Base-by-base conservation (phyloP, 2,888 invertebrate genomes). In the Ichneumoninae sp. region DNA sequence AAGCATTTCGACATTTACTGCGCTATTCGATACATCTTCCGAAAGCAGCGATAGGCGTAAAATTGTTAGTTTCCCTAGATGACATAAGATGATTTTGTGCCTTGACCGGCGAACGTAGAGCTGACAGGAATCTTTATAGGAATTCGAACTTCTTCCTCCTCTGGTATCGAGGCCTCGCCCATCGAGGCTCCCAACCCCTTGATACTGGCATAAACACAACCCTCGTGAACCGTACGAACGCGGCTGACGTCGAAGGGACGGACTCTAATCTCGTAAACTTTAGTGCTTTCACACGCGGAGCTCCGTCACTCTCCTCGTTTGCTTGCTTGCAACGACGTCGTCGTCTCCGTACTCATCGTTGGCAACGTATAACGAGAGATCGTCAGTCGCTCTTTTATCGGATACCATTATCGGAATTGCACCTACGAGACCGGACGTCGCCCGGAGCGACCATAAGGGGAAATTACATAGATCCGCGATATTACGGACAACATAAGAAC, bases 401-500 rank as follows among this genome's bases (percentile, higher is more conserved):
- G 60, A 74, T 69, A 22, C 47, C 83, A 83, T 83, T 83, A 80
- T 80, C 74, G 79, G 36, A 83, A 83, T 83, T 70, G 69, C 74
- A 69, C 65, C 73, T 79, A 33, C 54, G 73, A 57, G 73, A 66
- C 73, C 73, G 26, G 47, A 66, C 66, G 57, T 54, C 44, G 26
- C 13, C 44, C 63, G n/a, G n/a, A 65, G 50, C 36, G 40, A 57
- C 40, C 52, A 19, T 19, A 16, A n/a, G 44, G 30, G 22, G 52
- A 57, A 66, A 63, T 79, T 40, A 75, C 70, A 47, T 26, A 40
- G 74, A 26, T 65, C 22, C 47, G 44, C 44, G 65, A 33, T 47
- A 80, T 69, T 60, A 79, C 66, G 50, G 57, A 60, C 60, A 10
- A 40, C 52, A 77, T 65, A 65, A 77, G 22, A 40, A 66, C 10